Evolutionary conservation across 2,888 invertebrate genomes (phyloP).

Genomic region (Myathropa florea): DNA sequence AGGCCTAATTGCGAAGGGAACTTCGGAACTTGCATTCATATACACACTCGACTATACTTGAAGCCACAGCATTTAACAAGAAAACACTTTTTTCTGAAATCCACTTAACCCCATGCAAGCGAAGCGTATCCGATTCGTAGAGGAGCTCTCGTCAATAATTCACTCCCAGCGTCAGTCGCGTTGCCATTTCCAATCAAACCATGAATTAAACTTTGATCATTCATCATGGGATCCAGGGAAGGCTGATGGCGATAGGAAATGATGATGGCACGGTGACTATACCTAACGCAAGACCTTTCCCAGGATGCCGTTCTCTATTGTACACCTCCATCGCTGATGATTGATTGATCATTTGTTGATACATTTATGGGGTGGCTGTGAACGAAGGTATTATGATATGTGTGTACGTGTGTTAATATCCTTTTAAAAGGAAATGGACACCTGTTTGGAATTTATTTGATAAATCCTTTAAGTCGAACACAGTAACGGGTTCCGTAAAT

Average conservation of each 20-base stretch:
- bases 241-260: slow-evolving; percentile 7
- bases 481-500: background rate
- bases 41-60: background rate
- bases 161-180: background rate
- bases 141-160: slow-evolving; percentile 4
- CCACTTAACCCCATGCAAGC: slow-evolving; percentile 1
- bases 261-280: background rate
- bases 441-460: slow-evolving; percentile 16
- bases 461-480: background rate
- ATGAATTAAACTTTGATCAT: slow-evolving; percentile 19
- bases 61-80: background rate
- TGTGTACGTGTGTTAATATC: slow-evolving; percentile 1
- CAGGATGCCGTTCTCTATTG: background rate
- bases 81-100: background rate
- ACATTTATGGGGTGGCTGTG: slow-evolving; percentile 18
- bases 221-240: slow-evolving; percentile 10
- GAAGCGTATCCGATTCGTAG: slow-evolving; percentile 1
- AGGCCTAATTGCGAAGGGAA: background rate
- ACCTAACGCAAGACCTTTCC: background rate
- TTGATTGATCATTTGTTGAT: slow-evolving; percentile 26
- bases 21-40: background rate
- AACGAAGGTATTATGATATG: background rate
- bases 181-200: slow-evolving; percentile 16
- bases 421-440: slow-evolving; percentile 3
- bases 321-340: slow-evolving; percentile 10